Base-by-base conservation (phyloP, 2,888 invertebrate genomes). In the Nomada fucata region DNA sequence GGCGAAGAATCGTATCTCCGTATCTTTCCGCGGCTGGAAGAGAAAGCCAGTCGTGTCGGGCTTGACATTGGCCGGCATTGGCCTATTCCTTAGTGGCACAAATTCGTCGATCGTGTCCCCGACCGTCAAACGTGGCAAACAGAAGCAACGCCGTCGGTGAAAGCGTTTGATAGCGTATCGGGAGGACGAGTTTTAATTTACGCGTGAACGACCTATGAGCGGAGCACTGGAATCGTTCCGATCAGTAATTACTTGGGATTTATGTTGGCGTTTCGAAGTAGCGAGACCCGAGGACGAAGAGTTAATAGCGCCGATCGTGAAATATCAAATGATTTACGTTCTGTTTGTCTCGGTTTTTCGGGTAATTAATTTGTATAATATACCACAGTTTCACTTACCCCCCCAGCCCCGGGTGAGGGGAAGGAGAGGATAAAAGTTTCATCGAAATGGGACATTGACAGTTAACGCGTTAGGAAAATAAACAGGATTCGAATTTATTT, bases 21-120 rank as follows among this genome's bases (percentile, higher is more conserved):
- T 64, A 53, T 85, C 61, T 70, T 70, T 50, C 44, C 64, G 52
- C 52, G 23, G 20, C 47, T 13, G 26, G 29, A 68, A 68, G 83
- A 84, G 86, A 86, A 88, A 88, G 87, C 79, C 65, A 63, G 69
- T 10, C 82, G 72, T 63, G 77, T 79, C 73, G 68, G 77, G 78
- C 82, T 82, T 72, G 83, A 83, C 83, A 83, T 74, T 85, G 84
- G 74, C 79, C 83, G 71, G 79, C 55, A 79, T 61, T 23, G 52
- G 55, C 42, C 29, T 67, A 73, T 68, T 80, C 71, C 75, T 77
- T 60, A 63, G 20, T 67, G 72, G 57, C 68, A 79, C 75, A 67
- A 83, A 73, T 83, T 65, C 79, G 70, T 67, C 57, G 47, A 5
- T 52, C 55, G 57, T 52, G 69, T 73, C 59, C 64, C 36, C 74